Evolutionary conservation across 2,888 invertebrate genomes (phyloP), one percentile per base, ranked within the genome.

Genomic region (Panorpa germanica): DNA sequence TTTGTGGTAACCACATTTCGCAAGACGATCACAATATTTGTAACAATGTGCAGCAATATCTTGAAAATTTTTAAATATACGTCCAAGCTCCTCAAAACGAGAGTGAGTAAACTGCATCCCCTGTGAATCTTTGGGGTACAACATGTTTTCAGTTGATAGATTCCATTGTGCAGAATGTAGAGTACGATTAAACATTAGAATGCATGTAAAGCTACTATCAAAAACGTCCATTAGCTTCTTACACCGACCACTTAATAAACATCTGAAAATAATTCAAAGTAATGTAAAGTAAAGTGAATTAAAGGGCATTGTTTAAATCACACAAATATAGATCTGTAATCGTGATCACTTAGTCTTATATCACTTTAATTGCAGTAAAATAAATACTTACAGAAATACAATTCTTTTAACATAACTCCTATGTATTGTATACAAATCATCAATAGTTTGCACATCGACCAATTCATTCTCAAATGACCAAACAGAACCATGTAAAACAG

Each of bases 401-500:
- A 82, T 66, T 38, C 71, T 70, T 49, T 80, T 82, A 4, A 83
- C 62, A 43, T 82, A 82, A 1, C 54, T 57, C 7, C 72, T 70
- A 40, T 83, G 80, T 14, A 69, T 66, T 9, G 65, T 58, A 41
- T 81, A 77, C 10, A 83, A 53, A 36, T 73, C 70, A 42, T 82
- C 81, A 6, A 83, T 48, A 0, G 71, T 73, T 12, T 61, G 56
- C 0, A 72, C 71, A 28, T 60, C 59, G 39, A 63, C 55, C 24
- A 83, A 47, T 41, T 71, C 70, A 35, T 65, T 65, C 41, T 75
- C 72, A 38, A 82, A 73, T 35, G 70, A 66, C 3, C 64, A 63
- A 81, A 81, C 82, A 3, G 75, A 74, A 1, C 68, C 61, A 29
- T 75, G 69, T 16, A 82, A 57, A 16, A 80, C 78, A 29, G n/a